Base-by-base conservation (phyloP, 2,797 vertebrate species). In the Neosalanx taihuensis region DNA sequence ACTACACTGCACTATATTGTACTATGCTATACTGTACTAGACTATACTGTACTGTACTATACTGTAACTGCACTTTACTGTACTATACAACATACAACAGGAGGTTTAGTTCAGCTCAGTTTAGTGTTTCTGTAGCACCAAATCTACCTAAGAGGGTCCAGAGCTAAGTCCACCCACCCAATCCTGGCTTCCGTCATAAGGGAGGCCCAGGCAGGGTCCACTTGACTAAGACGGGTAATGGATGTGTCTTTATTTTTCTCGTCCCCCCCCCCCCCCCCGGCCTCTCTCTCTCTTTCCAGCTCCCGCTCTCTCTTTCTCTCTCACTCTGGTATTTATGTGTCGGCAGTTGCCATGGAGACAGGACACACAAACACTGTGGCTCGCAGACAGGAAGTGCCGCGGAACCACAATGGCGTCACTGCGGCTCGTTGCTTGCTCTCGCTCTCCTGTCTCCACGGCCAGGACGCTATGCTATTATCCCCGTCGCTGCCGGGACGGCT, bases 371-470 rank as follows among this genome's bases (percentile, higher is more conserved):
- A 94, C 91, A 94, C 81, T 92, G 91, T 80, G 90, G 93, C 85
- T 73, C 83, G 87, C 84, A 92, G 93, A 92, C 93, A 93, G 93
- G 93, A 94, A 94, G 92, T 93, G 83, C 89, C 89, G 84, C 79
- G 83, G 91, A 94, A 93, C 93, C 93, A 91, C 92, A 93, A 92
- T 93, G 92, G 91, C 92, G 93, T 94, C 93, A 93, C 89, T 92
- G 92, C 89, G 91, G 92, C 93, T 93, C 75, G 62, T 82, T 71
- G 1, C 86, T 86, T 78, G 76, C 84, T 83, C 82, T 83, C 76
- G 66, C 79, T 35, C 41, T 46, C 41, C 41, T 12, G 33, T 75
- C 77, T 78, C 72, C 73, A 37, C 71, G 64, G 84, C 82, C 84
- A 85, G 84, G 81, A 23, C 70, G 76, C 81, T 26, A 80, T 85